Evolutionary conservation across 2,888 invertebrate genomes (phyloP), one percentile per base, ranked within the genome.

Genomic region (Dasysyrphus albostriatus): DNA sequence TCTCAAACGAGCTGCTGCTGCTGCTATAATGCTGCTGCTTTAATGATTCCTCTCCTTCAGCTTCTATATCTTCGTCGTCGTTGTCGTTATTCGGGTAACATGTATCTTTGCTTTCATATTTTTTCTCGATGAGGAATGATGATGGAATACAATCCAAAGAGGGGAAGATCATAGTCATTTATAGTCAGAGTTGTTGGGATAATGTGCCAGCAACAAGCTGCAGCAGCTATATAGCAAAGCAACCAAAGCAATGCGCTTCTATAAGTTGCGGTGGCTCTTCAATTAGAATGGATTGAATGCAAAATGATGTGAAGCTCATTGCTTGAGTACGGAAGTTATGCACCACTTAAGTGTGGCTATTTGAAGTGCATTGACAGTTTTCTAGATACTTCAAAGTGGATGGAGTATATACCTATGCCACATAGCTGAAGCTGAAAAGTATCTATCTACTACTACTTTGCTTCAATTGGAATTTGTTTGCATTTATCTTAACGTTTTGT

Each of bases 221-320:
- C 3, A 19, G 1, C 32, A 47, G 1, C 12, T 39, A 39, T 29
- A 54, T 32, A 59, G 49, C 63, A 19, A n/a, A 39, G 2, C 37
- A 39, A 4, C 37, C 59, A 44, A 47, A n/a, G 65, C 34, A 65
- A 34, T 34, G 12, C 34, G 19, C 5, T 4, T 29, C 10, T 37
- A 37, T 59, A 67, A 59, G 67, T 56, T 70, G 74, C 69, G 69
- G 83, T 75, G 75, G 63, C 78, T 79, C 70, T 83, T 83, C 83
- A 83, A 79, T 83, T 83, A 79, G 83, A 83, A 83, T 83, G 79
- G 44, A 75, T 70, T 74, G 83, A 74, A 79, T 83, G 63, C 70
- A 58, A 83, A 79, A 79, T 83, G 69, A 70, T 75, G 83, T 63
- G 79, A 74, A 74, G 69, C 70, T 81, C 81, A 81, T 63, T 63